phyloP scores from a whole-genome alignment of 2,888 invertebrate species.

The Megamerina dolium region DNA sequence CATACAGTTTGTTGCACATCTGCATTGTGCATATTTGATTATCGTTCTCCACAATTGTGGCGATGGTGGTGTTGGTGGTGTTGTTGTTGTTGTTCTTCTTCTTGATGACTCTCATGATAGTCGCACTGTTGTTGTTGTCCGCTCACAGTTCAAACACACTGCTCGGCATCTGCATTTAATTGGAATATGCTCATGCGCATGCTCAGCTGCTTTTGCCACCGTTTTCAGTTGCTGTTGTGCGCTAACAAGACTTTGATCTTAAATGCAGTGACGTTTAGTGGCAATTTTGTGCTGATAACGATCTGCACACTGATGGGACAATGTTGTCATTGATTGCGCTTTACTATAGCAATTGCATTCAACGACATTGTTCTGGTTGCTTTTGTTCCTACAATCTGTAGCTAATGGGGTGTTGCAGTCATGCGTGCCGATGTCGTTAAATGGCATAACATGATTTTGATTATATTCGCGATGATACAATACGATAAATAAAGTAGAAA shows the following conservation, averaged over 20 bases:
- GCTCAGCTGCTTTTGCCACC: conserved; percentile 9
- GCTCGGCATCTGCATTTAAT: conserved; percentile 22
- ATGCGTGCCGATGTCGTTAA: conserved; percentile 29
- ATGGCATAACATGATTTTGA: conserved; percentile 30
- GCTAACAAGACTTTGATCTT: conserved; percentile 47
- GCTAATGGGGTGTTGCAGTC: conserved; percentile 26
- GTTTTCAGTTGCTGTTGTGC: conserved; percentile 29
- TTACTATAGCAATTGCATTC: conserved; percentile 27
- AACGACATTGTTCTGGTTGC: neutral
- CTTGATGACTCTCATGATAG: conserved; percentile 4
- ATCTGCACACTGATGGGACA: conserved; percentile 44
- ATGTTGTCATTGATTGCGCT: conserved; percentile 45
- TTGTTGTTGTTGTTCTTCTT: conserved; percentile 2
- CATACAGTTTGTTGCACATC: neutral
- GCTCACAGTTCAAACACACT: conserved; percentile 5
- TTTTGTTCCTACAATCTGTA: neutral
- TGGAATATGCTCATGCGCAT: conserved; percentile 27
- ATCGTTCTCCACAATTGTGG: neutral
- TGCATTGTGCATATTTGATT: neutral
- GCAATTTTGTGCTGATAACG: conserved; percentile 45
- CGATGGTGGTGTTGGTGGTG: neutral
- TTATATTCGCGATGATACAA: no score
- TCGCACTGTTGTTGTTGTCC: neutral
- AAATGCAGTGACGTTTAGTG: conserved; percentile 48
- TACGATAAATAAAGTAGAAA: no score